Percentiles rank a stretch among this genome's conserved stretches.
Conservation (phyloP, 2,888 invertebrate genomes). For the Drosophila engyochracea region DNA sequence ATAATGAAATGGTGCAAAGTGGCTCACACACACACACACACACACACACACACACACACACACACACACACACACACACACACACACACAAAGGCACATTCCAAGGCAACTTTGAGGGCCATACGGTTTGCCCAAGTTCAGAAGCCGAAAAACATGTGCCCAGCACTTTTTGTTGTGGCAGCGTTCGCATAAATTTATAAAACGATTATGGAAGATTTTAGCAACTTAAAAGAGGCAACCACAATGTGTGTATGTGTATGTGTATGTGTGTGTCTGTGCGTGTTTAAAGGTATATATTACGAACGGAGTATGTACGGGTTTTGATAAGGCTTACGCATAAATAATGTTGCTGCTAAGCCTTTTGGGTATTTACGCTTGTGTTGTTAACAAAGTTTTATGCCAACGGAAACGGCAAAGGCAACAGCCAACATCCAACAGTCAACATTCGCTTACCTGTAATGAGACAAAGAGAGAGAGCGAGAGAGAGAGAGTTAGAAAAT, state of each 20-base stretch:
- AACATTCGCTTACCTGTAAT: slow-evolving; percentile 56
- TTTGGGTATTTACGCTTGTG: slow-evolving; percentile 79
- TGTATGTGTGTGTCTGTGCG: background rate
- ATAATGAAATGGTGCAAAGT: slow-evolving; percentile 56
- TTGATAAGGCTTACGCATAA: slow-evolving; percentile 70
- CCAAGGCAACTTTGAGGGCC: slow-evolving; percentile 43
- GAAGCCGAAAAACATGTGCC: slow-evolving; percentile 67
- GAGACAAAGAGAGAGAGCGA: slow-evolving; percentile 32
- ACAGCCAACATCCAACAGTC: slow-evolving; percentile 13
- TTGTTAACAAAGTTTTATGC: slow-evolving; percentile 69
- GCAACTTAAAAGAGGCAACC: slow-evolving; percentile 20
- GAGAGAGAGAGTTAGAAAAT: slow-evolving; percentile 6
- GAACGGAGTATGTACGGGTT: slow-evolving; percentile 35
- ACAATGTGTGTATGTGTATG: background rate
- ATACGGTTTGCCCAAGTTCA: slow-evolving; percentile 53
- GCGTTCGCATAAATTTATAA: slow-evolving; percentile 75
- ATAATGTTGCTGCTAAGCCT: slow-evolving; percentile 75
- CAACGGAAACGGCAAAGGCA: slow-evolving; percentile 28
- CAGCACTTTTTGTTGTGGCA: slow-evolving; percentile 49
- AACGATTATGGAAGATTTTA: slow-evolving; percentile 78
- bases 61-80: slow-evolving; percentile 8
- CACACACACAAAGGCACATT: background rate
- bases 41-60: background rate
- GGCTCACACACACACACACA: slow-evolving; percentile 11
- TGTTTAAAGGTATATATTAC: slow-evolving; percentile 19